Evolutionary conservation across 1,140 invertebrate genomes (phyloP).

Genomic region (Telenomus remus): DNA sequence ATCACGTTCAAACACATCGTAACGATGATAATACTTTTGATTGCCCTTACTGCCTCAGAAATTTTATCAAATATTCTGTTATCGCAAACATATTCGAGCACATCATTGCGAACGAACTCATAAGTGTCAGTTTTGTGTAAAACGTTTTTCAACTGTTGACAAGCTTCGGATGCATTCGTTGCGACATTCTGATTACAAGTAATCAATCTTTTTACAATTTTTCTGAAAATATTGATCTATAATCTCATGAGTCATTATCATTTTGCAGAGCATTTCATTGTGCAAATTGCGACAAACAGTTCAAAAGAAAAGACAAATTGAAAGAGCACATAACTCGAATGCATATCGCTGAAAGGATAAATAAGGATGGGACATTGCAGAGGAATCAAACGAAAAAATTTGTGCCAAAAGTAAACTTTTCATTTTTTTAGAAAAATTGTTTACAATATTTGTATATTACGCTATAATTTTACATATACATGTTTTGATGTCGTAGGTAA

Average conservation of each 20-base stretch:
- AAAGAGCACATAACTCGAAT: constrained; percentile 87
- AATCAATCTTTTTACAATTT: constrained; percentile 7
- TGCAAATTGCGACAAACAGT: constrained; percentile 87
- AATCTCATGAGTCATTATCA: too few species aligned
- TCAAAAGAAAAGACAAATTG: constrained; percentile 91
- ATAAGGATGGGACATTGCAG: constrained; percentile 65
- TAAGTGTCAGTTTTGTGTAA: constrained; percentile 79
- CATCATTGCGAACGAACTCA: constrained; percentile 83
- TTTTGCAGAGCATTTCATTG: constrained; percentile 83
- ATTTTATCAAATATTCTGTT: constrained; percentile 74
- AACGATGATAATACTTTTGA: constrained; percentile 81
- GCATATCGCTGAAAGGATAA: constrained; percentile 79
- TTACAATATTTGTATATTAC: too few species aligned
- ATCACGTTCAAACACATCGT: constrained; percentile 80
- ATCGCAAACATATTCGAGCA: constrained; percentile 86
- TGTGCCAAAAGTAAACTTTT: constrained; percentile 76
- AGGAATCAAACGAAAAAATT: constrained; percentile 76
- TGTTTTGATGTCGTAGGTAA: constrained; percentile 69
- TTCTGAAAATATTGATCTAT: constrained; percentile 3
- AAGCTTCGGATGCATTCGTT: constrained; percentile 86
- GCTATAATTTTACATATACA: too few species aligned
- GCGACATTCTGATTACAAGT: constrained; percentile 83
- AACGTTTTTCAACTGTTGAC: constrained; percentile 81
- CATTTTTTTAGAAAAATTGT: background rate
- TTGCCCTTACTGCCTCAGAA: constrained; percentile 83